Percentiles rank a stretch among this genome's conserved stretches.
Conservation (phyloP, 2,113 vertebrate species). For the Hyperopisus bebe region DNA sequence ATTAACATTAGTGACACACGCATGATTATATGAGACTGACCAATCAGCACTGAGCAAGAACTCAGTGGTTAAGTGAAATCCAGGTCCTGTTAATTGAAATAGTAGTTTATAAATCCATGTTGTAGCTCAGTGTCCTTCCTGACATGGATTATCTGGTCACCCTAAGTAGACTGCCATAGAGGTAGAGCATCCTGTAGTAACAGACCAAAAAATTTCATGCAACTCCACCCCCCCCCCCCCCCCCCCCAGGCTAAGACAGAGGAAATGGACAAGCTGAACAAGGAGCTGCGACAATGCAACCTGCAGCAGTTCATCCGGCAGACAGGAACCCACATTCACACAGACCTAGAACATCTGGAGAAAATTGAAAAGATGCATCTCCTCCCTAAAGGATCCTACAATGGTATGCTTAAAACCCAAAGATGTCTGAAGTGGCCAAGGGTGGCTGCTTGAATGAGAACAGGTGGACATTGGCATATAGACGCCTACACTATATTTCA, state of each 20-base stretch:
- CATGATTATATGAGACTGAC: too few species aligned
- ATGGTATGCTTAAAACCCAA: constrained; percentile 25
- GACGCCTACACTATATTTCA: background rate
- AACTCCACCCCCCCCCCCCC: constrained; percentile 32
- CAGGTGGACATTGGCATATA: background rate
- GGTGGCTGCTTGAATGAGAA: background rate
- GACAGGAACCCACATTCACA: constrained; percentile 55
- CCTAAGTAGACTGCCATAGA: background rate
- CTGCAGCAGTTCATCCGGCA: constrained; percentile 89
- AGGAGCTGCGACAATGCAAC: constrained; percentile 85
- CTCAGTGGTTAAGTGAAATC: too few species aligned
- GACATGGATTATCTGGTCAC: background rate
- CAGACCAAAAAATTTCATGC: background rate
- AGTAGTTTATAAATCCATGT: background rate
- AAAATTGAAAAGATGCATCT: constrained; percentile 21
- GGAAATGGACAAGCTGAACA: constrained; percentile 76
- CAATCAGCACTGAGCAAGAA: too few species aligned
- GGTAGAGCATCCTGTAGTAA: background rate
- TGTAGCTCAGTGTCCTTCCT: background rate
- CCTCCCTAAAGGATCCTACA: constrained; percentile 34
- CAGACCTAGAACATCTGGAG: constrained; percentile 34
- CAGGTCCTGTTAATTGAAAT: too few species aligned
- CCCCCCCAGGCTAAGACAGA: constrained; percentile 63
- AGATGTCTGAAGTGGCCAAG: too few species aligned
- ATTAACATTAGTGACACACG: too few species aligned